Base-by-base conservation (phyloP, 2,888 invertebrate species). In the Hydrotaea diabolus region DNA sequence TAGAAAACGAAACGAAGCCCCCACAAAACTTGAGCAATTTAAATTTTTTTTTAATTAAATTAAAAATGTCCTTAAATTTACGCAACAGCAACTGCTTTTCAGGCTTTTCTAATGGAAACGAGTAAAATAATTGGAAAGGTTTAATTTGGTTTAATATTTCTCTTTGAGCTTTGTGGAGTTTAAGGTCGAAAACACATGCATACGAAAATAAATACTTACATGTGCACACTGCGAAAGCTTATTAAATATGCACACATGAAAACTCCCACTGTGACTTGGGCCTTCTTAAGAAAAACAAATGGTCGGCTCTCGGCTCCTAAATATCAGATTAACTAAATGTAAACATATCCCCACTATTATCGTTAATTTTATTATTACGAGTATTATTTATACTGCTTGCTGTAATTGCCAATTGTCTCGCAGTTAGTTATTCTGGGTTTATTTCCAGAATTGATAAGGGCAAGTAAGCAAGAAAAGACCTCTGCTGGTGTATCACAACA, bases 1-100 rank as follows among this genome's bases (percentile, higher is more conserved):
- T 15, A 43, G 13, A 9, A 21, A 43, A 43, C 1, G n/a, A 17
- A 43, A 59, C 26, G 59, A 26, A 59, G 26, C 5, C 26, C 26
- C 46, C 49, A n/a, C 46, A 69, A 46, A 17, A 64, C 17, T 21
- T 72, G 15, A 21, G 43, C 19, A 62, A 53, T 57, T 53, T n/a
- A 46, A 59, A 59, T 31, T n/a, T 49, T 49, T 66, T 21, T 71
- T 73, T 74, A 77, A 77, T 77, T 73, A 64, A 66, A 66, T 55
- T 74, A 15, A 57, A 49, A 36, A 59, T 79, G 53, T 66, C 19
- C 19, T 31, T 11, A 31, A 31, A 11, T 4, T 31, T 26, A 31
- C 23, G n/a, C n/a, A 3, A 49, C n/a, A 49, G n/a, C n/a, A n/a
- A n/a, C n/a, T n/a, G n/a, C n/a, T n/a, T n/a, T n/a, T n/a, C n/a